These are phyloP conservation scores for Diarsia brunnea DNA, from an alignment of 2,888 invertebrate genomes.

Conservation along the genomic window DNA sequence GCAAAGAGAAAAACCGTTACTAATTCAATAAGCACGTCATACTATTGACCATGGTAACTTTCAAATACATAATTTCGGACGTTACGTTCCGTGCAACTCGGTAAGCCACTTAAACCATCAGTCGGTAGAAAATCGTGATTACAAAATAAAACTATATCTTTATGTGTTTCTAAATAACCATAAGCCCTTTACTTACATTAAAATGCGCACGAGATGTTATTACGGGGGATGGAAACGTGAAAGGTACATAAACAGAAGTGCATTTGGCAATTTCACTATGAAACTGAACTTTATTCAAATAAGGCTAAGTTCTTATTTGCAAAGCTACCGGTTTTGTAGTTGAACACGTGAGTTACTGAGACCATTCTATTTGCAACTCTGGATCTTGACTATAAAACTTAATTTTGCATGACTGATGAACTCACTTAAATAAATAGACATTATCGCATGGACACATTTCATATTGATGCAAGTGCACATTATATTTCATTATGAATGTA, in stretches of 20 bases:
- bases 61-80: conserved; percentile 10
- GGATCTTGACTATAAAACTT: rapidly evolving
- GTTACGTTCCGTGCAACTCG: not conserved
- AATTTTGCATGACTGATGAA: not conserved
- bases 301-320: not conserved
- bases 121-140: conserved; percentile 50
- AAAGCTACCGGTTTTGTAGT: not conserved
- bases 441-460: conserved; percentile 35
- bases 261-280: not conserved
- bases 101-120: conserved; percentile 4
- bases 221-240: conserved; percentile 49
- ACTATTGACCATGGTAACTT: conserved; percentile 1
- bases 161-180: conserved; percentile 40
- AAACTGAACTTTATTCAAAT: not conserved
- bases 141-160: conserved; percentile 48
- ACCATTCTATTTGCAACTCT: conserved; percentile 18
- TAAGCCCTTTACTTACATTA: conserved; percentile 46
- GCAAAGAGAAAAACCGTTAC: not conserved
- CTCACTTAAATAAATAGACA: conserved; percentile 24
- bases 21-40: not conserved
- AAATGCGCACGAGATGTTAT: conserved; percentile 44
- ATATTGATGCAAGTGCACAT: conserved; percentile 37
- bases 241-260: conserved; percentile 51
- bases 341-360: conserved; percentile 18
- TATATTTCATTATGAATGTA: conserved; percentile 14